Conservation (phyloP, 2,888 invertebrate species). For the Podabrus alpinus region DNA sequence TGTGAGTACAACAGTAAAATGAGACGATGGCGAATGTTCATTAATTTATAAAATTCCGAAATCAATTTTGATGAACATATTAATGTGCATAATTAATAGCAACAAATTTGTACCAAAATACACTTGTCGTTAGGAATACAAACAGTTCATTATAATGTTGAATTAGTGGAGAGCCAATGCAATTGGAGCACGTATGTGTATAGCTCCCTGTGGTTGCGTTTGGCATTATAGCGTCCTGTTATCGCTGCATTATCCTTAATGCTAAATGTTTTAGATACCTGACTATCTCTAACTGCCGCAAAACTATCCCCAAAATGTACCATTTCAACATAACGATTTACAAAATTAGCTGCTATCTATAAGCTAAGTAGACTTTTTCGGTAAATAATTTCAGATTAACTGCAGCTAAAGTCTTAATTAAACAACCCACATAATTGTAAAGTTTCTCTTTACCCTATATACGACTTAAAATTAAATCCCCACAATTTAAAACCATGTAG, state of each 20-base stretch:
- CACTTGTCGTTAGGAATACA: conserved; percentile 36
- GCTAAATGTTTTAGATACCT: conserved; percentile 32
- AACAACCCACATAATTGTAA: neutral
- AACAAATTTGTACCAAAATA: conserved; percentile 40
- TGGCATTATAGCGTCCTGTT: conserved; percentile 27
- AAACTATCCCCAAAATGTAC: conserved; percentile 24
- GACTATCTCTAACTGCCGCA: conserved; percentile 27
- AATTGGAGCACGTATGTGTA: conserved; percentile 39
- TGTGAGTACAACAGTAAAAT: neutral
- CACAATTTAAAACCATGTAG: neutral
- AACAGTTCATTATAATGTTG: conserved; percentile 38
- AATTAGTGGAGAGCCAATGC: conserved; percentile 38
- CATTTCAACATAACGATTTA: conserved; percentile 6
- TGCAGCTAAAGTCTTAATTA: neutral
- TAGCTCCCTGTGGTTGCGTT: conserved; percentile 28
- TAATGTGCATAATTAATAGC: conserved; percentile 11
- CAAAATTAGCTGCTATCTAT: conserved; percentile 10
- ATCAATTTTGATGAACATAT: conserved; percentile 3
- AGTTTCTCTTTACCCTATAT: neutral
- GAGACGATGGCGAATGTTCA: neutral
- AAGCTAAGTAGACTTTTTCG: neutral
- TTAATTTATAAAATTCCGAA: neutral
- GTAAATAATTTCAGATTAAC: neutral
- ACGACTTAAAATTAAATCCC: neutral
- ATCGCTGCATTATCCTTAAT: conserved; percentile 31